Base-by-base conservation (phyloP, 2,888 invertebrate genomes). In the Orthosia gothica region DNA sequence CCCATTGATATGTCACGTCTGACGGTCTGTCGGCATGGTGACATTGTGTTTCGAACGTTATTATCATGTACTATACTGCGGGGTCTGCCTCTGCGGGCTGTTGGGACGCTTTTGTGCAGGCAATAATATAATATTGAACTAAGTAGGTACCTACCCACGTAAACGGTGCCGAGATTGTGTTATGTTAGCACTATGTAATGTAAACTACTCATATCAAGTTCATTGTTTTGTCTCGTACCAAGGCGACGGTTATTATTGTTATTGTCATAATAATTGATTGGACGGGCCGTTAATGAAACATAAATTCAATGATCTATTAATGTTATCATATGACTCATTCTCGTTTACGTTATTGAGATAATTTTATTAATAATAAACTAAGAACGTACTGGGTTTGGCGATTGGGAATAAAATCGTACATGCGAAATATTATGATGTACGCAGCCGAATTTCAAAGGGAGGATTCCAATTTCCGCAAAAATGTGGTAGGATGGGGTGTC, bases 401-500 rank as follows among this genome's bases (percentile, higher is more conserved):
- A 47, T 26, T 52, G 65, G 32, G 59, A 73, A 79, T 70, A 55
- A 73, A 72, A 76, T 76, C 63, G 63, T 59, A 67, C 57, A 85
- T 76, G 84, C 75, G 84, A 84, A 86, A 40, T 9, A 40, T 40
- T 83, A 84, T 86, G 72, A 86, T 87, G 84, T 84, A 49, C 15
- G 47, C 49, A 71, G 80, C 87, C 85, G 84, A 91, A 92, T 90
- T 90, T 91, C 88, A 88, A n/a, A 89, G 89, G 90, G 90, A 92
- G 91, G 89, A 93, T 93, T 94, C 92, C 89, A 94, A 96, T 95
- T 95, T 95, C 94, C 94, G 95, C 94, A 93, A 95, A 94, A 94
- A 93, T 93, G 89, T 90, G 90, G 90, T 91, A 89, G 91, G 88
- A 90, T 92, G 92, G 94, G 94, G 93, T 92, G 90, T 91, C 79